Evolutionary conservation across 2,888 invertebrate species (phyloP).

Genomic region (Lasioglossum morio): DNA sequence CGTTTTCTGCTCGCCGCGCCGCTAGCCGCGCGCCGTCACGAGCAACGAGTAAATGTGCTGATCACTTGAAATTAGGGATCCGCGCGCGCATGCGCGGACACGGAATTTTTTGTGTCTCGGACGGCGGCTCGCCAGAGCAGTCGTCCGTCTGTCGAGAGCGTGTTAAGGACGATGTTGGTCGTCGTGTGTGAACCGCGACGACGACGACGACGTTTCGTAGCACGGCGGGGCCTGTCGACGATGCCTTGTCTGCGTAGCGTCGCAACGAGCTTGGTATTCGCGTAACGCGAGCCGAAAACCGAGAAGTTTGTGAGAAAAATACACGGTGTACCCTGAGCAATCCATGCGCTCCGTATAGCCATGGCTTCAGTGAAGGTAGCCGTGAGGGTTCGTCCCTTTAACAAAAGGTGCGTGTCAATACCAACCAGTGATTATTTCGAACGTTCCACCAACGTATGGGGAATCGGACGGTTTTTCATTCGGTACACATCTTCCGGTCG

Average conservation of each 20-base stretch:
- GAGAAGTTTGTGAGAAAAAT: constrained; percentile 24
- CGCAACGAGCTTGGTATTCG: constrained; percentile 28
- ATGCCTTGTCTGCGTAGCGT: constrained; percentile 44
- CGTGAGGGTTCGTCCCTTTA: constrained; percentile 95
- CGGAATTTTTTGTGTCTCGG: constrained; percentile 56
- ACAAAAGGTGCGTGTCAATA: constrained; percentile 89
- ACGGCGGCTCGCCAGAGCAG: constrained; percentile 61
- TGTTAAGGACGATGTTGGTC: constrained; percentile 60
- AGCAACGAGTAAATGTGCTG: constrained; percentile 48
- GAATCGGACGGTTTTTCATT: background rate
- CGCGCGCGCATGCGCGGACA: constrained; percentile 65
- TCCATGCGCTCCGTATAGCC: constrained; percentile 75
- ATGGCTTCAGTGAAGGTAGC: constrained; percentile 98
- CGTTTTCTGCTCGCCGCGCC: constrained; percentile 1
- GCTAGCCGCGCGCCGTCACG: constrained; percentile 28
- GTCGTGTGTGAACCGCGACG: constrained; percentile 56
- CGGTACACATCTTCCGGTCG: background rate
- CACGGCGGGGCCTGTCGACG: constrained; percentile 47
- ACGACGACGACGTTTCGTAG: constrained; percentile 61
- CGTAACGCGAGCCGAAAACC: constrained; percentile 49
- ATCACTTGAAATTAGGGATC: constrained; percentile 64
- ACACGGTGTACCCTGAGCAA: constrained; percentile 41
- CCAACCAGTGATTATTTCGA: constrained; percentile 39
- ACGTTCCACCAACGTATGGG: background rate
- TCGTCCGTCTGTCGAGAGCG: constrained; percentile 63